These are phyloP conservation scores for Asarcornis scutulata DNA, from an alignment of 2,113 vertebrate species.

Conservation along the genomic window DNA sequence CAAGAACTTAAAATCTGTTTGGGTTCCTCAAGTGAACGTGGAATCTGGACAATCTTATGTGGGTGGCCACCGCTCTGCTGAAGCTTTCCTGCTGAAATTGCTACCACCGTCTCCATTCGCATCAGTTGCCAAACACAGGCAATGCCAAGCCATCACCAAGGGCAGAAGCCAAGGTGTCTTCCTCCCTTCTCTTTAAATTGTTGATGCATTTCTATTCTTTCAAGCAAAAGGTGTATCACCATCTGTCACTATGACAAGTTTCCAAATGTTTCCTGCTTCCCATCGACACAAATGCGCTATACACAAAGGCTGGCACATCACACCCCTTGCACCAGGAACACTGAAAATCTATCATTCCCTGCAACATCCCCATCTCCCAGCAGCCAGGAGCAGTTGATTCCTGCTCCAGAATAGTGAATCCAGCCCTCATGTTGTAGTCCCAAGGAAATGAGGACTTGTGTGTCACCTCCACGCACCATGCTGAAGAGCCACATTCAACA, in stretches of 20 bases:
- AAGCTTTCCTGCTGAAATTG: neutral
- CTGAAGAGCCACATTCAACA: neutral
- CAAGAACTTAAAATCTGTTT: neutral
- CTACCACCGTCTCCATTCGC: neutral
- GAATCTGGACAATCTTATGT: neutral
- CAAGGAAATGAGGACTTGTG: neutral
- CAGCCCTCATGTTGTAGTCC: neutral
- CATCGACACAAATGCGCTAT: neutral
- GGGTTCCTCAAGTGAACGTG: neutral
- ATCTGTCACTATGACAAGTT: neutral
- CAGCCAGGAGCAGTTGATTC: neutral
- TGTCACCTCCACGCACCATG: rapidly evolving
- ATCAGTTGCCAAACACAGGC: neutral
- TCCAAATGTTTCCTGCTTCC: neutral
- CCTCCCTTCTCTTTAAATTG: neutral
- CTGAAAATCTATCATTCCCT: neutral
- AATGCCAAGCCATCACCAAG: neutral
- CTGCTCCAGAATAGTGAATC: neutral
- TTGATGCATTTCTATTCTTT: neutral
- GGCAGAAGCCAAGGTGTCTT: neutral
- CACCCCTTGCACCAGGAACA: neutral
- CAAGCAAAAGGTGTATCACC: neutral
- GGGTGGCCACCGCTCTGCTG: neutral
- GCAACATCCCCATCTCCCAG: neutral
- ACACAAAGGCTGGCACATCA: neutral